A percentile compares a stretch with the other conserved stretches of the same genome.
Evolutionary conservation across 2,113 vertebrate species (phyloP).

Genomic region (Marmota flaviventris): DNA sequence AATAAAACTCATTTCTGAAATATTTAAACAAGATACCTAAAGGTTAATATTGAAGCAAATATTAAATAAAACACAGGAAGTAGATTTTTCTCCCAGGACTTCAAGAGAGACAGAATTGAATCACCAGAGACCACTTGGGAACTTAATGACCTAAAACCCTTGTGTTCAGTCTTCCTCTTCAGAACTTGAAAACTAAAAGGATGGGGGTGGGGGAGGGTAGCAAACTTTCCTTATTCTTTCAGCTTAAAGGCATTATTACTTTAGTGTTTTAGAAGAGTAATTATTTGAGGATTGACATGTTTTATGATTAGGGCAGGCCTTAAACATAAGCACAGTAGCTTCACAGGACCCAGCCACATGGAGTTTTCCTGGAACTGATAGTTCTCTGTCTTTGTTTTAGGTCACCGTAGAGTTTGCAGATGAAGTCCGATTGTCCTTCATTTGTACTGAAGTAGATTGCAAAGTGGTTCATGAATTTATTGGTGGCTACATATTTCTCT

Average conservation of each 20-base stretch:
- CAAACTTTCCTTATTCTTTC: background rate
- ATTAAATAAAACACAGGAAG: constrained; percentile 62
- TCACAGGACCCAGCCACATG: rapidly evolving
- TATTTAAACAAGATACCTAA: background rate
- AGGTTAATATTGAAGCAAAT: constrained; percentile 53
- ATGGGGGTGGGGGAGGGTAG: background rate
- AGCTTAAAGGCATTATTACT: background rate
- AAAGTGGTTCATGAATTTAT: constrained; percentile 99
- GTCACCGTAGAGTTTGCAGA: constrained; percentile 98
- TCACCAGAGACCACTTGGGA: constrained; percentile 41
- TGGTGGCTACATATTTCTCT: constrained; percentile 98
- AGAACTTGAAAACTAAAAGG: background rate
- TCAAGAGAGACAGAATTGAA: constrained; percentile 32
- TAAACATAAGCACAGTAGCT: background rate
- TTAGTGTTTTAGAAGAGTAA: background rate
- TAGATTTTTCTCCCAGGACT: constrained; percentile 54
- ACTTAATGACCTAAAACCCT: constrained; percentile 58
- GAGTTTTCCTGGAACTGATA: background rate
- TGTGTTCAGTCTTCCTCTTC: background rate
- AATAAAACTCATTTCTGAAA: constrained; percentile 38
- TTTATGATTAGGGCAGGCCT: background rate
- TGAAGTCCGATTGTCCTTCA: constrained; percentile 96
- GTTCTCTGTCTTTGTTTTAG: constrained; percentile 82
- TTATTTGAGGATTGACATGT: background rate
- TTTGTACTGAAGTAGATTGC: constrained; percentile 98